Evolutionary conservation across 2,888 invertebrate species (phyloP), one percentile per base, ranked within the genome.

Genomic region (Thysanoteuthis rhombus): DNA sequence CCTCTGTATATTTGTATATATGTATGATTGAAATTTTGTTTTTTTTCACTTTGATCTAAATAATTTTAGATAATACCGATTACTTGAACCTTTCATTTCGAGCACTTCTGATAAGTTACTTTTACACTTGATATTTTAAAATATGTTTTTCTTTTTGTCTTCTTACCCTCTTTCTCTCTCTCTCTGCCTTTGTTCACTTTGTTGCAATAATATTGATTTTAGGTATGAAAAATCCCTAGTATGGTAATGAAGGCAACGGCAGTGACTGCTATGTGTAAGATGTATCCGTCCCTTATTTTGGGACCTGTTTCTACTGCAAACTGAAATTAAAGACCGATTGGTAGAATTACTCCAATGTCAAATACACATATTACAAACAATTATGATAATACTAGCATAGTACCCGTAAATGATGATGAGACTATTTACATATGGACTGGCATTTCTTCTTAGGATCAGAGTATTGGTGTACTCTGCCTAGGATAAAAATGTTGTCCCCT

Each of bases 191-290:
- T 92, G 19, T 42, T 28, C 39, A n/a, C 36, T 75, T 75, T 75
- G n/a, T 75, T n/a, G 75, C 75, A n/a, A n/a, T 75, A n/a, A 75
- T 75, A 75, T 75, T 75, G 75, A 75, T 75, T 75, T 75, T 75
- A 75, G n/a, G 75, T n/a, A 75, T n/a, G 22, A 75, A 75, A 75
- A 75, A 75, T 75, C 75, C 75, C n/a, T 75, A 75, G 75, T 75
- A n/a, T 16, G 10, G 12, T 75, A 75, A 75, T n/a, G 75, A 75
- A 75, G 75, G 36, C n/a, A 75, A n/a, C 75, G 36, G n/a, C 75
- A 75, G 75, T 75, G 75, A 75, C 75, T 75, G n/a, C 75, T 75
- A 75, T 75, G 36, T 75, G n/a, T n/a, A 75, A n/a, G 36, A n/a
- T 75, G 10, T 36, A 75, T n/a, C 4, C 19, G 0, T 19, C 75